phyloP scores from a whole-genome alignment of 2,888 invertebrate species.

The Hemithea aestivaria region DNA sequence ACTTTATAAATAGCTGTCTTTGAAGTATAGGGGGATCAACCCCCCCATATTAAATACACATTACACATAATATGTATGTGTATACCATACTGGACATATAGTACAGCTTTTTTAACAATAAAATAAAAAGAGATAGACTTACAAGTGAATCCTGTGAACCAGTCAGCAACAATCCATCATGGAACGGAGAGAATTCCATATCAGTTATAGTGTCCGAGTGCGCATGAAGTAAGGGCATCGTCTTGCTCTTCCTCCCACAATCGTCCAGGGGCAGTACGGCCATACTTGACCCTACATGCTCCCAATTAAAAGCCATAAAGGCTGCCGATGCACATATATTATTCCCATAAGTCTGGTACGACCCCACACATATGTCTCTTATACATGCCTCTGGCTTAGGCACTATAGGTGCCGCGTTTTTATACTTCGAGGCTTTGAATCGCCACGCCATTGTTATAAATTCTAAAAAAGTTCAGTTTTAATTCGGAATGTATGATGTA shows the following conservation, averaged over 20 bases:
- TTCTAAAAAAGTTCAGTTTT: conserved; percentile 67
- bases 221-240: conserved; percentile 91
- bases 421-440: conserved; percentile 98
- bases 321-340: conserved; percentile 95
- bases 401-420: conserved; percentile 97
- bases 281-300: conserved; percentile 93
- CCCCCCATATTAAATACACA: no score
- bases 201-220: conserved; percentile 96
- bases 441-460: conserved; percentile 90
- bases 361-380: conserved; percentile 93
- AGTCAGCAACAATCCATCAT: conserved; percentile 94
- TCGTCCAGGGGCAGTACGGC: conserved; percentile 93
- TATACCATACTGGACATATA: no score
- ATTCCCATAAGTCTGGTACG: conserved; percentile 96
- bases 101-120: no score
- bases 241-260: conserved; percentile 92
- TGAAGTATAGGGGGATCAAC: no score
- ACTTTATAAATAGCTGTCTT: no score
- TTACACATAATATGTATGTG: no score
- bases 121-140: no score
- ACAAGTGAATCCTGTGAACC: conserved; percentile 93
- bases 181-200: conserved; percentile 97
- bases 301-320: conserved; percentile 97
- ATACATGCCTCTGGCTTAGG: conserved; percentile 96
- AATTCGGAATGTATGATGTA: conserved; percentile 63